Evolutionary conservation across 2,797 vertebrate species (phyloP).

Genomic region (Periparus ater): DNA sequence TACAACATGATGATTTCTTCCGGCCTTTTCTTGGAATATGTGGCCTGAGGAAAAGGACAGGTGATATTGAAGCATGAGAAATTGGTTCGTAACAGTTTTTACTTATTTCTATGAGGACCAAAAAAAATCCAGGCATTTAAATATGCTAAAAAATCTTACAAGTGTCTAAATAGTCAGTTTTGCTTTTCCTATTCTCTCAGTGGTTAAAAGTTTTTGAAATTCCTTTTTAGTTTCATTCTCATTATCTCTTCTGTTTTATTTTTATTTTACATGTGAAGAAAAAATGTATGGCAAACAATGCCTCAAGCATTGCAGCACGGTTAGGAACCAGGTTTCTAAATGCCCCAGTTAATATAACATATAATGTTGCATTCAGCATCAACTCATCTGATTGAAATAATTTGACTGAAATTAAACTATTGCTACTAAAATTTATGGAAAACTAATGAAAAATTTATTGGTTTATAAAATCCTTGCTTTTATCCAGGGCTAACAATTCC

Average conservation of each 20-base stretch:
- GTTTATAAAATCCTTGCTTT: conserved; percentile 77
- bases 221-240: conserved; percentile 44
- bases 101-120: not conserved
- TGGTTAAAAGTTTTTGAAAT: conserved; percentile 42
- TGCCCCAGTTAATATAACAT: conserved; percentile 71
- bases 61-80: not conserved
- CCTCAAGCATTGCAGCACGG: not conserved
- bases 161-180: not conserved
- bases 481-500: conserved; percentile 78
- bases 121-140: not conserved
- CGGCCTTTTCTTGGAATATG: not conserved
- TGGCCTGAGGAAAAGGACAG: not conserved
- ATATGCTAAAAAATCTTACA: not conserved
- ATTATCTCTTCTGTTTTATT: conserved; percentile 51
- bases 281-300: conserved; percentile 17
- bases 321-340: conserved; percentile 68
- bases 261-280: conserved; percentile 49
- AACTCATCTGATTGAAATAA: conserved; percentile 73
- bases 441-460: conserved; percentile 81
- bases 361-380: conserved; percentile 70
- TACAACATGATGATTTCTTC: not conserved
- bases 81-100: not conserved
- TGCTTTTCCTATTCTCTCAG: conserved; percentile 6
- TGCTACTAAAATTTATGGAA: conserved; percentile 75
- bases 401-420: conserved; percentile 77